Percentiles rank a stretch among this genome's conserved stretches.
These are phyloP conservation scores for Ciconia boyciana DNA, from an alignment of 2,113 vertebrate species.

Conservation along the genomic window DNA sequence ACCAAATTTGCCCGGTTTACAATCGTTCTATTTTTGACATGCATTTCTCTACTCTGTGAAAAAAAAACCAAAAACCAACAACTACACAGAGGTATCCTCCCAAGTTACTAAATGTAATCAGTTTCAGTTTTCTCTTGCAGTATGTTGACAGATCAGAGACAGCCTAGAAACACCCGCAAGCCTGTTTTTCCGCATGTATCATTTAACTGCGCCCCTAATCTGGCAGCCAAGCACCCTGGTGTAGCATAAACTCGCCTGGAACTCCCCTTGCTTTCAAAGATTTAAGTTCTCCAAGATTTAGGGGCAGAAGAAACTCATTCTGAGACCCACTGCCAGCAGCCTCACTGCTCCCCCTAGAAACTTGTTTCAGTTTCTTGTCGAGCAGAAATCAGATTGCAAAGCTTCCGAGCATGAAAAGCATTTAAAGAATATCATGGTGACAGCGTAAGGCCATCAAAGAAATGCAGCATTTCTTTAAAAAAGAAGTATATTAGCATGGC, in stretches of 20 bases:
- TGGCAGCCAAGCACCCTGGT: neutral
- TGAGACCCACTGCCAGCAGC: conserved; percentile 31
- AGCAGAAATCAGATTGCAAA: conserved; percentile 35
- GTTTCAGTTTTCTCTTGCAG: conserved; percentile 12
- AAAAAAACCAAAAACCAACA: neutral
- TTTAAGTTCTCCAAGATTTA: conserved; percentile 30
- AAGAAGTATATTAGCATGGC: neutral
- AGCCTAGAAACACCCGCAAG: neutral
- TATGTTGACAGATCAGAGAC: neutral
- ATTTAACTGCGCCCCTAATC: neutral
- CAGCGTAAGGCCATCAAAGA: neutral
- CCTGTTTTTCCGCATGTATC: rapidly evolving
- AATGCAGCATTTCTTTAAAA: neutral
- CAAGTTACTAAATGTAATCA: neutral
- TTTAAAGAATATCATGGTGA: neutral
- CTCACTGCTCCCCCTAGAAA: conserved; percentile 41
- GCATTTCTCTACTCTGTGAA: neutral
- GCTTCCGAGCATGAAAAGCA: neutral
- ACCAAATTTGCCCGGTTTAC: neutral
- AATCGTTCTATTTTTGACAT: neutral
- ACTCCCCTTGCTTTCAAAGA: conserved; percentile 52
- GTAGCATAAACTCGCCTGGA: rapidly evolving
- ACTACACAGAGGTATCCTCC: neutral
- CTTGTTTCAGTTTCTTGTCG: conserved; percentile 58
- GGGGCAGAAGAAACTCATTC: conserved; percentile 10